A percentile compares a stretch with the other conserved stretches of the same genome.
Conservation (phyloP, 1,140 invertebrate genomes). For the Neodiprion lecontei region DNA sequence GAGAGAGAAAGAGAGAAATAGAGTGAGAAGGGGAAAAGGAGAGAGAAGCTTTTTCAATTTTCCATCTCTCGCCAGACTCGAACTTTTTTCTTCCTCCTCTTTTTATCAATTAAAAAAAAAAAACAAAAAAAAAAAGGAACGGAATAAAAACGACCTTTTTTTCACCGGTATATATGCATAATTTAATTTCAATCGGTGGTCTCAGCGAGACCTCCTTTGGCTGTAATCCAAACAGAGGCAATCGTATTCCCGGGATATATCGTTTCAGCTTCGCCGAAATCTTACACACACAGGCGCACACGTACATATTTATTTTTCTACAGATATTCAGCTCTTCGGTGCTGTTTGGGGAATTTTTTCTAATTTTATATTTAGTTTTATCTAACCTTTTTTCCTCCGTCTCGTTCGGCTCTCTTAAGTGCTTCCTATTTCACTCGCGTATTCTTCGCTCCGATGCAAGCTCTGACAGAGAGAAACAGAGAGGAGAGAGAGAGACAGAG, state of each 20-base stretch:
- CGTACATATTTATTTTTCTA: no score
- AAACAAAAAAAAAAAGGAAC: constrained; percentile 3
- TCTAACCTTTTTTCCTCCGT: no score
- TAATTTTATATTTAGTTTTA: not conserved
- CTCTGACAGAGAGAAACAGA: no score
- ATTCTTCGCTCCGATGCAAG: no score
- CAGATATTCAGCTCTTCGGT: not conserved
- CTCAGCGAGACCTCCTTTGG: not conserved
- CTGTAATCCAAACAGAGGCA: constrained; percentile 7
- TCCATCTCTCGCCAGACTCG: not conserved
- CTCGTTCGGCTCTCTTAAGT: no score
- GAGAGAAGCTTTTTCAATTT: constrained; percentile 13
- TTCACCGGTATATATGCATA: not conserved
- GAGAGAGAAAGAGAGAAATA: constrained; percentile 9
- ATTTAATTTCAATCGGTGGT: constrained; percentile 2
- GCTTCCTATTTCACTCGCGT: no score
- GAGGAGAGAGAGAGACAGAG: no score
- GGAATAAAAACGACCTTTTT: not conserved
- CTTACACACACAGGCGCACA: not conserved
- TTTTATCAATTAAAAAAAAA: constrained; percentile 6
- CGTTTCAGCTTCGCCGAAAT: not conserved
- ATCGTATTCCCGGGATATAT: not conserved
- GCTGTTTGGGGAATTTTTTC: not conserved
- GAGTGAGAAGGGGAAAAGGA: constrained; percentile 1
- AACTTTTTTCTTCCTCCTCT: not conserved